Percentiles rank a stretch among this genome's conserved stretches.
These are phyloP conservation scores for Miichthys miiuy DNA, from an alignment of 2,797 vertebrate species.

Conservation along the genomic window DNA sequence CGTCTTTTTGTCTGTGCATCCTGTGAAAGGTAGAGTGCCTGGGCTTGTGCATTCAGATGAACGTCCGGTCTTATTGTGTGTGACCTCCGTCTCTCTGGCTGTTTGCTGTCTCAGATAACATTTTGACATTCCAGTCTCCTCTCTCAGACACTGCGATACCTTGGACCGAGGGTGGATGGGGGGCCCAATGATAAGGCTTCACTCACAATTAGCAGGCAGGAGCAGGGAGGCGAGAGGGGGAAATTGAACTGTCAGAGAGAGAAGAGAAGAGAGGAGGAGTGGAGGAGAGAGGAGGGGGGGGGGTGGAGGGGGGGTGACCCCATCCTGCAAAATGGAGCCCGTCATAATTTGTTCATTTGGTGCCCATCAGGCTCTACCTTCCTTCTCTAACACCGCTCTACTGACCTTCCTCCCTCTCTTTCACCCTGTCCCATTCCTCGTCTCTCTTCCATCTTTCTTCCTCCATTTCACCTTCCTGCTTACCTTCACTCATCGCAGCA, in stretches of 20 bases:
- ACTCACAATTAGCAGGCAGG: conserved; percentile 99
- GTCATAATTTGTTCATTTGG: conserved; percentile 99
- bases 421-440: conserved; percentile 86
- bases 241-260: conserved; percentile 99
- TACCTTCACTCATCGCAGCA: conserved; percentile 48
- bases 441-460: conserved; percentile 49
- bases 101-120: conserved; percentile 94
- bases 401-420: conserved; percentile 84
- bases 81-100: conserved; percentile 87
- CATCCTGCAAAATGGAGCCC: conserved; percentile 99
- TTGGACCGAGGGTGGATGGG: conserved; percentile 89
- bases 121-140: conserved; percentile 98
- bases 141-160: conserved; percentile 89
- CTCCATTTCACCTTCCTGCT: conserved; percentile 62
- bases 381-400: conserved; percentile 95
- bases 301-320: conserved; percentile 97
- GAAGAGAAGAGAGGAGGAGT: conserved; percentile 98
- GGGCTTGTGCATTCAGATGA: conserved; percentile 71
- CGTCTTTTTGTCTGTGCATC: conserved; percentile 7
- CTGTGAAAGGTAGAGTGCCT: conserved; percentile 20
- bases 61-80: conserved; percentile 85
- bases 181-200: conserved; percentile 99
- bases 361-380: conserved; percentile 99
- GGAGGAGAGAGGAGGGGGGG: conserved; percentile 95
- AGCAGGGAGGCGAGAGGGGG: conserved; percentile 99